A percentile compares a stretch with the other conserved stretches of the same genome.
Conservation (phyloP, 1,140 invertebrate species). For the Brachystomella parvula region DNA sequence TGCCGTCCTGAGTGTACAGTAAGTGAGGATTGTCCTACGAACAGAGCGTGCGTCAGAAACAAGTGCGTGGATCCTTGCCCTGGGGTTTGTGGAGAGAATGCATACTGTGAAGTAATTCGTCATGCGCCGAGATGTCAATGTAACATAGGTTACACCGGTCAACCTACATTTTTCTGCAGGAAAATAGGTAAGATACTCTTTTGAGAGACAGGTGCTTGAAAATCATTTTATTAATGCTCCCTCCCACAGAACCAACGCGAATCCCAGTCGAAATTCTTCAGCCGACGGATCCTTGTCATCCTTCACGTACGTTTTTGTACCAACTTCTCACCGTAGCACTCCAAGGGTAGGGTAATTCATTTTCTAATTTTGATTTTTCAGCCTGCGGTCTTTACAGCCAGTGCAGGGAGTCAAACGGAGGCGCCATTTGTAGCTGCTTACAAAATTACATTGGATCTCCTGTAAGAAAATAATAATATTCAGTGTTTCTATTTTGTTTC, state of each 20-base stretch:
- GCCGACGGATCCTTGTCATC: not conserved
- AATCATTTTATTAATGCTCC: conserved; percentile 38
- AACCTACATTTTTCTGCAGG: conserved; percentile 8
- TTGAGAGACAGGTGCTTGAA: not conserved
- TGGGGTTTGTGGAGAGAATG: conserved; percentile 67
- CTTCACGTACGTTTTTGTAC: not conserved
- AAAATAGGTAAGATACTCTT: not conserved
- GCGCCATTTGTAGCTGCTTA: conserved; percentile 60
- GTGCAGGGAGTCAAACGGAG: conserved; percentile 62
- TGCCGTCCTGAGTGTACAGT: conserved; percentile 51
- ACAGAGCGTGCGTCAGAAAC: conserved; percentile 51
- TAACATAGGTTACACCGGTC: conserved; percentile 12
- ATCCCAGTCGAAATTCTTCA: conserved; percentile 44
- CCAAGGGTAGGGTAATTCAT: conserved; percentile 53
- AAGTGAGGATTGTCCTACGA: conserved; percentile 52
- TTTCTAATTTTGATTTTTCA: not conserved
- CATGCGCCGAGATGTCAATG: conserved; percentile 47
- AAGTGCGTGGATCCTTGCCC: conserved; percentile 54
- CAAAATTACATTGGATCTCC: conserved; percentile 32
- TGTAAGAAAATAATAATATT: not conserved
- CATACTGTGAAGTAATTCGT: conserved; percentile 47
- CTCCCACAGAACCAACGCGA: conserved; percentile 41
- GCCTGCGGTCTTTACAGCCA: conserved; percentile 53
- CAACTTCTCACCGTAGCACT: conserved; percentile 56
- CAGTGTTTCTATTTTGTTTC: not conserved